phyloP scores from a whole-genome alignment of 2,888 invertebrate genomes.

The Phytoseiulus persimilis region DNA sequence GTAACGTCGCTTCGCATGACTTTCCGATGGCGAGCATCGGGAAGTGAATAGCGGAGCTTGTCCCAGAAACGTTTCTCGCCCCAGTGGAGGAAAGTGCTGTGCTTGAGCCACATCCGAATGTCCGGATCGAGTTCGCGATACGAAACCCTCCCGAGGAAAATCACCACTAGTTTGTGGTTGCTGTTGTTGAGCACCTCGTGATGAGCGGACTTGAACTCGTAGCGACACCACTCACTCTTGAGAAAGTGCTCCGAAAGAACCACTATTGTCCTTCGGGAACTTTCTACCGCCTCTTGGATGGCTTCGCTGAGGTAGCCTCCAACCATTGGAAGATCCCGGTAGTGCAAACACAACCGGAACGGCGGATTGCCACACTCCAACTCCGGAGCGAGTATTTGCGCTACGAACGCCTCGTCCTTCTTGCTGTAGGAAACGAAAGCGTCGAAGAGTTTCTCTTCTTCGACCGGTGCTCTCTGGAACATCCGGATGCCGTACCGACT shows the following conservation, averaged over 20 bases:
- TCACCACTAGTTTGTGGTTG: constrained; percentile 59
- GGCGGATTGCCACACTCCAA: constrained; percentile 58
- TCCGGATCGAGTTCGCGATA: constrained; percentile 74
- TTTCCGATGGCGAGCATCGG: constrained; percentile 55
- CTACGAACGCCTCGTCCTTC: constrained; percentile 56
- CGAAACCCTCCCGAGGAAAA: constrained; percentile 72
- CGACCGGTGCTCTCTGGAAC: constrained; percentile 57
- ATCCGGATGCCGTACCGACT: constrained; percentile 70
- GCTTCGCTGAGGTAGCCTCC: constrained; percentile 61
- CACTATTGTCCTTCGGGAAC: constrained; percentile 60
- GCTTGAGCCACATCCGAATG: constrained; percentile 73
- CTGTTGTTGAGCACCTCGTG: constrained; percentile 53
- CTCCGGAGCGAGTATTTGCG: constrained; percentile 56
- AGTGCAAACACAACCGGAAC: constrained; percentile 60
- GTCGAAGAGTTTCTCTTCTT: constrained; percentile 49
- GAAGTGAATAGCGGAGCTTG: constrained; percentile 72
- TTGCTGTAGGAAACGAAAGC: constrained; percentile 53
- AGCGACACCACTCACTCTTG: constrained; percentile 62
- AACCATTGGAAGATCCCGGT: constrained; percentile 60
- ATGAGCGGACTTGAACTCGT: constrained; percentile 63
- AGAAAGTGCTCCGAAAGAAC: constrained; percentile 63
- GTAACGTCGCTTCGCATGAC: constrained; percentile 30
- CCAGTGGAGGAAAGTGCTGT: constrained; percentile 72
- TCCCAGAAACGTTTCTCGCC: constrained; percentile 89
- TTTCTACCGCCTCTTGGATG: constrained; percentile 59